Base-by-base conservation (phyloP, 2,113 vertebrate genomes). In the cattle (Bos taurus) region DNA sequence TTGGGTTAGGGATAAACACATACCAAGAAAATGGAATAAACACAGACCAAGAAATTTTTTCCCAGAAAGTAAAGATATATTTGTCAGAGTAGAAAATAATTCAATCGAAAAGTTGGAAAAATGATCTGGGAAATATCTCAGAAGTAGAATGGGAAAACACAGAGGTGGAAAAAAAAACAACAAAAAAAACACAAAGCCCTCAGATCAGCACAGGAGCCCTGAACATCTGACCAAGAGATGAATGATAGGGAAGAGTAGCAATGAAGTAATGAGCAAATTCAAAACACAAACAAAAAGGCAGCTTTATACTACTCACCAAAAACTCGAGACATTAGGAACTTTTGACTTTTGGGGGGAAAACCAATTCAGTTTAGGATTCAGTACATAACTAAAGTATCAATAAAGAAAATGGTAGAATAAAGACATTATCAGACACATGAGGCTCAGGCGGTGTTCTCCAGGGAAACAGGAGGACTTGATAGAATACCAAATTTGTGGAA, bases 401-500 rank as follows among this genome's bases (percentile, higher is more conserved):
- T 64, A 91, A 88, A 43, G 78, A 92, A 9, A 33, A 23, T 46
- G 77, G 19, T 28, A 83, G 48, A 81, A 96, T 52, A 85, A 82
- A 94, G 90, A 28, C 28, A 60, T 82, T 40, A 93, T 48, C 26
- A 83, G 60, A 92, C n/a, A 21, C 2, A 1, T 5, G 77, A 90
- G 25, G 28, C 21, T 64, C n/a, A 56, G 16, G 11, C 54, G 30
- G 40, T 23, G 77, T 10, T 97, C 54, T 90, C 56, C 59, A 85
- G 89, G 86, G 36, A 96, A 97, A 92, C 0, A 48, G 50, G 26
- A 92, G 28, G n/a, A 54, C 59, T 95, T 11, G 4, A 56, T 30
- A 83, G 81, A 88, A 92, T 60, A 40, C 26, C 64, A 62, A 59
- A 88, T 90, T 85, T 92, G 21, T 64, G 62, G 60, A 56, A 94